These are phyloP conservation scores for Mythimna ferrago DNA, from an alignment of 2,888 invertebrate species.

Conservation along the genomic window DNA sequence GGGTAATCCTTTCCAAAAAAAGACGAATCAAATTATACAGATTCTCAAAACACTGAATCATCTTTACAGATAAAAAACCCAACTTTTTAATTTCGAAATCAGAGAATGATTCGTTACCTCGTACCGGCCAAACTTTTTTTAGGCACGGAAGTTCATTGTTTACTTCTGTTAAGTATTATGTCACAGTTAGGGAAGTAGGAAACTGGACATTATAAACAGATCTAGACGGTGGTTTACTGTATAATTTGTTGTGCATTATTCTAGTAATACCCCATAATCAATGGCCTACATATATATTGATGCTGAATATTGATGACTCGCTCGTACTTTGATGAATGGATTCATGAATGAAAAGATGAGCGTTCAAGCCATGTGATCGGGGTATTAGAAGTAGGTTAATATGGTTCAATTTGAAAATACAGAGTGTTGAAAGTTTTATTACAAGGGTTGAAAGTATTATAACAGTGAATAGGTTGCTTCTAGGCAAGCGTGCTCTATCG, in stretches of 20 bases:
- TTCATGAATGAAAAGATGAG: conserved; percentile 5
- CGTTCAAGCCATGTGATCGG: background rate
- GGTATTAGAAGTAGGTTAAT: background rate
- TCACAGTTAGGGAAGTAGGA: conserved; percentile 16
- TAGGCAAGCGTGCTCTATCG: too few relatives aligned
- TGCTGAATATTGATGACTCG: conserved; percentile 26
- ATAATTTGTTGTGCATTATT: conserved; percentile 36
- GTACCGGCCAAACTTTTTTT: conserved; percentile 11
- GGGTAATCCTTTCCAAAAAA: background rate
- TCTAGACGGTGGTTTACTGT: conserved; percentile 5
- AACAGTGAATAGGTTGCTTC: too few relatives aligned
- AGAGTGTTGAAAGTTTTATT: too few relatives aligned
- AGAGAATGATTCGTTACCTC: background rate
- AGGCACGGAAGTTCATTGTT: conserved; percentile 31
- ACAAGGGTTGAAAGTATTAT: too few relatives aligned
- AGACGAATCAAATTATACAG: background rate
- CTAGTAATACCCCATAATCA: conserved; percentile 19
- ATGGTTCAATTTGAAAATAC: background rate
- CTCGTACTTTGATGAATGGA: conserved; percentile 14
- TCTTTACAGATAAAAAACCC: conserved; percentile 1
- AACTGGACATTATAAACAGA: conserved; percentile 38
- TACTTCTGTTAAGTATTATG: conserved; percentile 11
- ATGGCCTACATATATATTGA: conserved; percentile 18
- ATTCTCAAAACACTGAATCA: background rate
- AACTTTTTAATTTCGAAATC: conserved; percentile 33